Evolutionary conservation across 2,888 invertebrate genomes (phyloP), one percentile per base, ranked within the genome.

Genomic region (Brachylomia viminalis): DNA sequence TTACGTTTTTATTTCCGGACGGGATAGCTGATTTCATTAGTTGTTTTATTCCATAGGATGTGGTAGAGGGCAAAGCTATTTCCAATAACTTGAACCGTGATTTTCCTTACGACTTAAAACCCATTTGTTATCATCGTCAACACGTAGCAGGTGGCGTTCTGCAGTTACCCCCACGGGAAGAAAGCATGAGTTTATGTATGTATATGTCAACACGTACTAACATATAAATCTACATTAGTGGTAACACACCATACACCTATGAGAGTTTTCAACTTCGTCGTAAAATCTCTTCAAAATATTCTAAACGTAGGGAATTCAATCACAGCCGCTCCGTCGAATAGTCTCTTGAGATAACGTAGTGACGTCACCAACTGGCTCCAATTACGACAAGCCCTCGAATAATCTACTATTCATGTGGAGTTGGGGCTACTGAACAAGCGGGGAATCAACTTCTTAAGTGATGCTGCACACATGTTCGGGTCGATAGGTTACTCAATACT

Each of bases 321-420:
- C 75, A 77, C 67, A 38, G 65, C 42, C 23, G 30, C 66, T 65
- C 13, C 67, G 69, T 73, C 56, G 75, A 82, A 47, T 38, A 54
- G 72, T 84, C 77, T 68, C 80, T 33, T 59, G 77, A 65, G 83
- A 65, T 59, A 52, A 65, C 52, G 56, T 56, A 38, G 69, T 77
- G 75, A 75, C 76, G 65, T 66, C 59, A 69, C 62, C 33, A 76
- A 54, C 70, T 69, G 69, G 56, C 73, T 58, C 67, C 79, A 78
- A 84, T 86, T 88, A 82, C 83, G 42, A 42, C 61, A 59, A 72
- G 76, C 82, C 75, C 79, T 79, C 84, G 79, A 86, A 87, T 89
- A 86, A 88, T 79, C 62, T 72, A 79, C 84, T 87, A 88, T 88
- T 89, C 86, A 87, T 80, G 74, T 1, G 30, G 15, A 56, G 62